Base-by-base conservation (phyloP, 2,113 vertebrate genomes). In the Pavo muticus region DNA sequence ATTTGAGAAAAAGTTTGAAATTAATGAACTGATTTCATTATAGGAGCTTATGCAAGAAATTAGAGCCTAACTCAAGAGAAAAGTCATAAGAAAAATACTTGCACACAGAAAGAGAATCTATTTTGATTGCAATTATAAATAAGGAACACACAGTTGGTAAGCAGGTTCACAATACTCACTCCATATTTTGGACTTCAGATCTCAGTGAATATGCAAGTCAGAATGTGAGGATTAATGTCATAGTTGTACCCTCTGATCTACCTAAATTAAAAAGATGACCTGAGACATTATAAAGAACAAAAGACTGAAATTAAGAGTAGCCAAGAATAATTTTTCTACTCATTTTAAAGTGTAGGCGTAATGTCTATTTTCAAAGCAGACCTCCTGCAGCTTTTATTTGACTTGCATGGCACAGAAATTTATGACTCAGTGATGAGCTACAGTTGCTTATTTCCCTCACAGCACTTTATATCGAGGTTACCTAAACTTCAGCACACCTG, bases 361-460 rank as follows among this genome's bases (percentile, higher is more conserved):
- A 80, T n/a, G 56, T 73, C 63, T 45, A 59, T 71, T 91, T 84
- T 80, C 80, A 96, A 93, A 88, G 72, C 40, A 91, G 65, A 52
- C 11, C 35, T 79, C 80, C 80, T 85, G 64, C 40, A 79, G 71
- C 39, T 87, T 95, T 92, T 76, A 44, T 76, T 88, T 86, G 24
- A 80, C 74, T 85, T 90, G 19, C 35, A 78, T 37, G 52, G 64
- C 40, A 63, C 75, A 86, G 44, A 17, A 87, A 88, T 90, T 95
- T 73, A 73, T 63, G 68, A 11, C 52, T 69, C 1, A 4, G 44
- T 12, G 48, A 78, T 70, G 79, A 91, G 69, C 59, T 86, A 9
- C 52, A 59, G 81, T 71, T 87, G 45, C 50, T 30, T 71, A 45
- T 6, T 75, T 35, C 72, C 24, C 91, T 64, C 78, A 54, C 54